A percentile compares a stretch with the other conserved stretches of the same genome.
These are phyloP conservation scores for Camptogramma bilineatum DNA, from an alignment of 2,888 invertebrate species.

Conservation along the genomic window DNA sequence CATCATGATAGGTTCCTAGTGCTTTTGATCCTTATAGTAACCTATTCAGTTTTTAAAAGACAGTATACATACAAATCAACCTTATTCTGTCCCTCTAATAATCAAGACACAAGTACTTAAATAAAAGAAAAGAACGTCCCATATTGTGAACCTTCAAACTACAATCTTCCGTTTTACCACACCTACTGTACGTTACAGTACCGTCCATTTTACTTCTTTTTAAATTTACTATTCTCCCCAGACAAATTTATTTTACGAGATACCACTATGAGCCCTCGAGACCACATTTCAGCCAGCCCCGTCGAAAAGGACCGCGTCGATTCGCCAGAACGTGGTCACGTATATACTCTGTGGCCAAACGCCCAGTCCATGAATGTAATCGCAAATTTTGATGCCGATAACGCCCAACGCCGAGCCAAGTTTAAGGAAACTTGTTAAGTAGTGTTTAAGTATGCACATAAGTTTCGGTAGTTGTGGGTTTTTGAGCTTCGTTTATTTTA, in stretches of 20 bases:
- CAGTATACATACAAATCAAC: no score
- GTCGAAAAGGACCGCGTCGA: constrained; percentile 22
- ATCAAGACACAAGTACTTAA: no score
- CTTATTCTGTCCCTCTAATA: no score
- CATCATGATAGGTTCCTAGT: no score
- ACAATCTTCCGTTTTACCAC: no score
- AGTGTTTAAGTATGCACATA: constrained; percentile 15
- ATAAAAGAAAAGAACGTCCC: not conserved
- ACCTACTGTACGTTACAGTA: no score
- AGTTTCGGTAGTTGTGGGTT: constrained; percentile 27
- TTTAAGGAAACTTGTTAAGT: constrained; percentile 40
- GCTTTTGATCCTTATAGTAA: no score
- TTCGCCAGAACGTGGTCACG: constrained; percentile 12
- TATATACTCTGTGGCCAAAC: constrained; percentile 25
- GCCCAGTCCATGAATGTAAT: constrained; percentile 24
- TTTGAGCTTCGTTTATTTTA: constrained; percentile 17
- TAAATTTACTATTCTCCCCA: constrained; percentile 1
- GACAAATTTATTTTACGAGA: constrained; percentile 19
- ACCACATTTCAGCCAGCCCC: constrained; percentile 18
- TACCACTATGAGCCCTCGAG: constrained; percentile 18
- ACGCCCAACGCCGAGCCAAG: constrained; percentile 30
- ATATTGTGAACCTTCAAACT: no score
- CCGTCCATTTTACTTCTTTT: constrained; percentile 6
- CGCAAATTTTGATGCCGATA: constrained; percentile 33
- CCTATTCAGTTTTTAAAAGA: no score